Percentiles rank a stretch among this genome's conserved stretches.
Conservation (phyloP, 2,797 vertebrate species). For the Moxostoma hubbsi region DNA sequence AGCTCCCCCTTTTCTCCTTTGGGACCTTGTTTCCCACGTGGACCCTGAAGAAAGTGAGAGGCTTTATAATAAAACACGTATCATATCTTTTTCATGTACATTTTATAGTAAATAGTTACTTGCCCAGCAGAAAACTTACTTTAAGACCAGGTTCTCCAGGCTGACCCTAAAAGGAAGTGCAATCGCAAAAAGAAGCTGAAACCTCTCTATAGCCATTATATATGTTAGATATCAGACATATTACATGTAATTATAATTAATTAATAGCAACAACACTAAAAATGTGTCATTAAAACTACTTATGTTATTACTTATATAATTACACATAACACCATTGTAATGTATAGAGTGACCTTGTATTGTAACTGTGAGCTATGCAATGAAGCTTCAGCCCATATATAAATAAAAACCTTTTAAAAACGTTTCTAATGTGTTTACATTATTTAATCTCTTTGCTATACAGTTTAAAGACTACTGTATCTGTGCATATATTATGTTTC, state of each 20-base stretch:
- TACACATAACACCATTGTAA: too few relatives aligned
- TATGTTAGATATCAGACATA: too few relatives aligned
- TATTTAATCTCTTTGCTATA: too few relatives aligned
- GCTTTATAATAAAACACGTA: not conserved
- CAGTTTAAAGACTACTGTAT: too few relatives aligned
- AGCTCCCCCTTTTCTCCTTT: constrained; percentile 84
- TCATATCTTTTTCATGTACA: not conserved
- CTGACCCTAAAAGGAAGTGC: constrained; percentile 78
- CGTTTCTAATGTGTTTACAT: too few relatives aligned
- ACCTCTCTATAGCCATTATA: not conserved
- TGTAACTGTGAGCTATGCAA: too few relatives aligned
- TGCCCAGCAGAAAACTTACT: constrained; percentile 70
- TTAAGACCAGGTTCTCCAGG: constrained; percentile 78
- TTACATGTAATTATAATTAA: too few relatives aligned
- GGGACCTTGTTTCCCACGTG: constrained; percentile 82
- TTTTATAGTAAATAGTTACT: not conserved
- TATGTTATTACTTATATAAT: too few relatives aligned
- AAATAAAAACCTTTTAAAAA: too few relatives aligned
- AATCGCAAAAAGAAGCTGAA: not conserved
- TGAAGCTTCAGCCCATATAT: too few relatives aligned
- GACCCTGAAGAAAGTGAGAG: constrained; percentile 73
- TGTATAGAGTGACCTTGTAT: too few relatives aligned
- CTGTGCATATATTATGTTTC: not conserved
- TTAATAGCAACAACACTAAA: not conserved
- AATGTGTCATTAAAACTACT: not conserved